These are phyloP conservation scores for Acanthococcus lagerstroemiae DNA, from an alignment of 2,888 invertebrate species.

Conservation along the genomic window DNA sequence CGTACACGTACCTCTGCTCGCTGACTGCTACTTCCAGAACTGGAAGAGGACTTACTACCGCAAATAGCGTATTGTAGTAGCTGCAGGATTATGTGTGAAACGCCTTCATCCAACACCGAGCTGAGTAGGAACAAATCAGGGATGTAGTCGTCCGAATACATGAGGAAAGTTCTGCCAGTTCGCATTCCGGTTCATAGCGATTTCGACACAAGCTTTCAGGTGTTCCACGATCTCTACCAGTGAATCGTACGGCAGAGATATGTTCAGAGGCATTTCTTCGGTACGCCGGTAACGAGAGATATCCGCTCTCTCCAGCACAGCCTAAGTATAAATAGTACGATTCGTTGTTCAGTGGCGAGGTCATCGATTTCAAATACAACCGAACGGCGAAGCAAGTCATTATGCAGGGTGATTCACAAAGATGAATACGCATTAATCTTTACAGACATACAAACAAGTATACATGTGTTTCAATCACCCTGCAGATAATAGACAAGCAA, in stretches of 20 bases:
- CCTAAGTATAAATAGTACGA: no score
- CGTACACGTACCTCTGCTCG: conserved; percentile 4
- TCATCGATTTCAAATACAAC: no score
- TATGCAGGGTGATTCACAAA: no score
- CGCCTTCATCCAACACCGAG: conserved; percentile 75
- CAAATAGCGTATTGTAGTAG: conserved; percentile 83
- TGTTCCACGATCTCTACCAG: conserved; percentile 92
- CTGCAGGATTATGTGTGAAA: conserved; percentile 82
- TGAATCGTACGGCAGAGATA: conserved; percentile 56
- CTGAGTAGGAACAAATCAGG: conserved; percentile 48
- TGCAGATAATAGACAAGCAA: no score
- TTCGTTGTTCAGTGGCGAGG: no score
- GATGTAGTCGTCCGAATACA: conserved; percentile 55
- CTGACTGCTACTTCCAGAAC: not conserved
- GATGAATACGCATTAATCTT: no score
- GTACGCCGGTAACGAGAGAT: not conserved
- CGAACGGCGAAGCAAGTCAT: no score
- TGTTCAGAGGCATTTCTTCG: conserved; percentile 21
- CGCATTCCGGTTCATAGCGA: conserved; percentile 77
- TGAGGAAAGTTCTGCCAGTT: conserved; percentile 91
- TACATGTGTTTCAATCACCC: no score
- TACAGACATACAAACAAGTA: no score
- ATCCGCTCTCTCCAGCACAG: conserved; percentile 21
- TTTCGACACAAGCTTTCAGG: conserved; percentile 85
- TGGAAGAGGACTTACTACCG: conserved; percentile 41